These are phyloP conservation scores for Toxostoma redivivum DNA, from an alignment of 2,113 vertebrate species.

Conservation along the genomic window DNA sequence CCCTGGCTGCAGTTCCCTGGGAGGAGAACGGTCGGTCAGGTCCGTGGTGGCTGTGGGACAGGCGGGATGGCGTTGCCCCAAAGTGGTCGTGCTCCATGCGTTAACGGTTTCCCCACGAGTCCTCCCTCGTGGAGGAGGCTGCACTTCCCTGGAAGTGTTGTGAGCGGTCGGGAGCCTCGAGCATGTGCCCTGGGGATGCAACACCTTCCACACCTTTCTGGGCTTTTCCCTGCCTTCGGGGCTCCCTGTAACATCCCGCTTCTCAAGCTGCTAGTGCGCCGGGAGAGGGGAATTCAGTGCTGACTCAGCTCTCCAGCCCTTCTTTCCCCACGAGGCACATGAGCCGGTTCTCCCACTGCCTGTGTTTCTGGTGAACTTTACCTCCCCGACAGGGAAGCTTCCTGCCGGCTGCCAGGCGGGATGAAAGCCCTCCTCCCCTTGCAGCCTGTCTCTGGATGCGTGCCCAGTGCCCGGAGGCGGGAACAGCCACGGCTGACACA, in stretches of 20 bases:
- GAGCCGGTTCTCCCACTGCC: conserved; percentile 9
- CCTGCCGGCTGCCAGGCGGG: background rate
- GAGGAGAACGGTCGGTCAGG: background rate
- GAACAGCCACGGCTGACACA: background rate
- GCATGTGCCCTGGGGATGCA: background rate
- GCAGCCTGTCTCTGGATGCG: background rate
- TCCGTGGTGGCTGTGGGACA: background rate
- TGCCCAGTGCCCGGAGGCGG: background rate
- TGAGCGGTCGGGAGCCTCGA: background rate
- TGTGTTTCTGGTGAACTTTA: conserved; percentile 19
- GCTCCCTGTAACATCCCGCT: background rate
- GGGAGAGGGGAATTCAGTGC: background rate
- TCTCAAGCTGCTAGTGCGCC: background rate
- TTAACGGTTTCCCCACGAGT: background rate
- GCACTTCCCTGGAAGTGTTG: background rate
- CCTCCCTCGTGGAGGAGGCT: background rate
- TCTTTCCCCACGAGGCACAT: background rate
- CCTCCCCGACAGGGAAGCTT: background rate
- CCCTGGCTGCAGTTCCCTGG: background rate
- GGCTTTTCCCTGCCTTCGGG: background rate
- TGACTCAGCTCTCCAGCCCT: background rate
- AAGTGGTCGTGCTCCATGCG: background rate
- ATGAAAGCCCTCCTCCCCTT: background rate
- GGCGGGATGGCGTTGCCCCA: background rate
- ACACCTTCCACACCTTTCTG: background rate